These are phyloP conservation scores for Cyprinodon variegatus DNA, from an alignment of 2,113 vertebrate genomes.

Conservation along the genomic window DNA sequence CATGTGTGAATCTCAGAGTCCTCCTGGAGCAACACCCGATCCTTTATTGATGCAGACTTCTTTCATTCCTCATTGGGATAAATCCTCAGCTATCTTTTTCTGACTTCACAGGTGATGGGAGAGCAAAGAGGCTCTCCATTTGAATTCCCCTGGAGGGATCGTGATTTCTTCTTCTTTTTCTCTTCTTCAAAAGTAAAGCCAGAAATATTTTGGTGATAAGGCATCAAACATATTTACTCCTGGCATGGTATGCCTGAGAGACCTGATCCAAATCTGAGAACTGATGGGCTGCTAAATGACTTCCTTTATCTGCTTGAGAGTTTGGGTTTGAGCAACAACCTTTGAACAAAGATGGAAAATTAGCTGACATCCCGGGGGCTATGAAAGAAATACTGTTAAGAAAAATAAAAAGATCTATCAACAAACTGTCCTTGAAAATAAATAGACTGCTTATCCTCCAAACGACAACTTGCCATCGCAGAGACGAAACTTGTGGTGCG, in stretches of 20 bases:
- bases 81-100: conserved; percentile 29
- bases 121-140: conserved; percentile 38
- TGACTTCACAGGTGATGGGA: conserved; percentile 35
- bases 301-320: conserved; percentile 68
- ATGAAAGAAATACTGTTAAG: conserved; percentile 19
- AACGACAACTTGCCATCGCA: conserved; percentile 17
- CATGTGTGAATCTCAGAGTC: conserved; percentile 3
- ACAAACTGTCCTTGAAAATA: conserved; percentile 44
- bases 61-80: conserved; percentile 32
- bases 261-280: conserved; percentile 68
- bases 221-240: conserved; percentile 67
- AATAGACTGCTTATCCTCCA: not conserved
- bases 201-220: conserved; percentile 65
- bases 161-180: conserved; percentile 14
- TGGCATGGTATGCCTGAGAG: conserved; percentile 48
- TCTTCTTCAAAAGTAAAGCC: conserved; percentile 40
- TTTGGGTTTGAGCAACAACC: conserved; percentile 63
- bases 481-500: conserved; percentile 6
- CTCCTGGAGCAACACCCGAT: not conserved
- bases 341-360: conserved; percentile 63
- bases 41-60: conserved; percentile 14
- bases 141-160: conserved; percentile 46
- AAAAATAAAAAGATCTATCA: conserved; percentile 44
- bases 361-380: conserved; percentile 25
- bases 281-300: conserved; percentile 69